Evolutionary conservation across 1,140 invertebrate genomes (phyloP), one percentile per base, ranked within the genome.

Genomic region (Nasonia vitripennis): DNA sequence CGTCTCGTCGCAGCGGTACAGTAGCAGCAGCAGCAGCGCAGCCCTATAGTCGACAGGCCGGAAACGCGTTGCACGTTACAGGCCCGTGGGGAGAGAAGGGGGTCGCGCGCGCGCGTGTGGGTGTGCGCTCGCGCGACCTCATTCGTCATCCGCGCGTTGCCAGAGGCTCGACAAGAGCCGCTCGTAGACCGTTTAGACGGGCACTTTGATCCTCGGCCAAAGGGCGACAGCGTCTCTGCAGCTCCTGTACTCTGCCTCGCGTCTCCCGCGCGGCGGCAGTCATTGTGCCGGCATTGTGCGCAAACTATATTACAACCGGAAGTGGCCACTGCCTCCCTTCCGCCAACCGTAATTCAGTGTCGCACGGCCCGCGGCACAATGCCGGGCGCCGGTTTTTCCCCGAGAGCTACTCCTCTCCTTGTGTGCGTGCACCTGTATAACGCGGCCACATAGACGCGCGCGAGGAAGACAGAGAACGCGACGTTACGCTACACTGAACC

Each of bases 241-340:
- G 37, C 45, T 62, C 45, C 55, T 23, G 14, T 37, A 37, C 34
- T 37, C 78, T 88, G 89, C 87, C 78, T 87, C 84, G 34, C 67
- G 55, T 68, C 80, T 82, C 23, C 5, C 34, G 2, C 34, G 34
- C 34, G 34, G 17, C 20, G 86, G 86, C 86, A 86, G 89, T 89
- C 89, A 92, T 92, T 92, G 92, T 92, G 88, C 86, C 88, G 87
- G 90, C 89, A 93, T 93, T 93, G 92, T 93, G 89, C 89, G 89
- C 91, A 93, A 93, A 92, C 92, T 93, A 91, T 92, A 93, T 93
- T 93, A 92, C 92, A 92, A 90, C 88, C 91, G 92, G 92, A 93
- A 93, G 92, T 92, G 89, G 90, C 89, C 88, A 89, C 92, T 89
- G 91, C 90, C 91, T 91, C 90, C 90, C 92, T 93, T 93, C 92